These are phyloP conservation scores for Oophaga sylvatica DNA, from an alignment of 2,797 vertebrate species.

Conservation along the genomic window DNA sequence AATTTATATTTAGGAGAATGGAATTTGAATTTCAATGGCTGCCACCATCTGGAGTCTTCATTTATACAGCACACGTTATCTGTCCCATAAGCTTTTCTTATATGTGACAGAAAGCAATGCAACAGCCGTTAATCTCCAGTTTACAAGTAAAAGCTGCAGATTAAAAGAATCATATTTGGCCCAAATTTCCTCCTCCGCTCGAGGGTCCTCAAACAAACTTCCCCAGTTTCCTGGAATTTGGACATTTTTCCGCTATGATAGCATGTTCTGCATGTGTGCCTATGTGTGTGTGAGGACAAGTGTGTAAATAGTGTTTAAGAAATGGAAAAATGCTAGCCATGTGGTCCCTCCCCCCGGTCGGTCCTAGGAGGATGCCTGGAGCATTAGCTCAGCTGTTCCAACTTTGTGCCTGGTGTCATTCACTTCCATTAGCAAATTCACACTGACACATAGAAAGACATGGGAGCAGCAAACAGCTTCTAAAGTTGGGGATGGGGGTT, in stretches of 20 bases:
- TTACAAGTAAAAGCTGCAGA: not conserved
- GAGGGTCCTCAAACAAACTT: conserved; percentile 72
- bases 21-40: conserved; percentile 55
- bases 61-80: conserved; percentile 28
- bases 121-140: not conserved
- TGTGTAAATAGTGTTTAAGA: conserved; percentile 66
- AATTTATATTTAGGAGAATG: conserved; percentile 35
- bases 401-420: conserved; percentile 67
- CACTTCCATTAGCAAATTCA: conserved; percentile 75
- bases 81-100: conserved; percentile 29
- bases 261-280: conserved; percentile 15
- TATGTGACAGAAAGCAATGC: conserved; percentile 30
- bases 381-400: conserved; percentile 72
- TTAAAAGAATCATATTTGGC: conserved; percentile 2
- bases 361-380: conserved; percentile 69
- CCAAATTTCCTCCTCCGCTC: conserved; percentile 59
- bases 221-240: conserved; percentile 73
- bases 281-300: conserved; percentile 51
- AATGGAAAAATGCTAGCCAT: conserved; percentile 64
- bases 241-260: conserved; percentile 72
- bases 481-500: conserved; percentile 9
- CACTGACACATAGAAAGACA: conserved; percentile 72
- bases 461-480: conserved; percentile 59
- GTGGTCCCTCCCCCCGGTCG: conserved; percentile 65
- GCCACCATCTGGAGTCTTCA: conserved; percentile 50